phyloP scores from a whole-genome alignment of 2,888 invertebrate genomes.

The Epistrophe eligans region DNA sequence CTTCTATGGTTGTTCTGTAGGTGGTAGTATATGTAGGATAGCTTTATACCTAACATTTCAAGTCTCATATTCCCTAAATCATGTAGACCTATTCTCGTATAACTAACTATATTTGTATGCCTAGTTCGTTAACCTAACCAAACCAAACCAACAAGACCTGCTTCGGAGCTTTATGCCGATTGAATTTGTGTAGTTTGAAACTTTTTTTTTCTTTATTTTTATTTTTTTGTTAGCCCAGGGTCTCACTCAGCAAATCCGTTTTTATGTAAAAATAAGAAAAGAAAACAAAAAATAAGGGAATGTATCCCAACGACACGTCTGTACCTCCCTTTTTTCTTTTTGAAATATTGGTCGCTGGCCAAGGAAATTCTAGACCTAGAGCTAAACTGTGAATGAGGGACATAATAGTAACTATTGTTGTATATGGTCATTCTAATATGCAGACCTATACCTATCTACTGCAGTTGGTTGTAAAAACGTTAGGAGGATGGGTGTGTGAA shows the following conservation, averaged over 20 bases:
- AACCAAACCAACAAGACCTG: constrained; percentile 19
- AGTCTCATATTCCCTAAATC: constrained; percentile 20
- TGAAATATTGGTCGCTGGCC: constrained; percentile 32
- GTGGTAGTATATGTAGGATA: background rate
- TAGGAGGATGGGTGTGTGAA: background rate
- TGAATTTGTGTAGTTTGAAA: constrained; percentile 61
- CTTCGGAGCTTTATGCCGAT: constrained; percentile 28
- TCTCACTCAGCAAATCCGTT: constrained; percentile 4
- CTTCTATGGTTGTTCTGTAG: constrained; percentile 7
- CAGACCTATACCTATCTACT: constrained; percentile 33
- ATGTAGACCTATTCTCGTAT: constrained; percentile 13
- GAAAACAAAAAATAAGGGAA: background rate
- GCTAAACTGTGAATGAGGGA: constrained; percentile 19
- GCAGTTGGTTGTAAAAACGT: constrained; percentile 58
- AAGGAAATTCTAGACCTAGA: constrained; percentile 13
- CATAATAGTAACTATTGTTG: background rate
- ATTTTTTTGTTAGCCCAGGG: constrained; percentile 4
- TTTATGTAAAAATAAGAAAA: constrained; percentile 2
- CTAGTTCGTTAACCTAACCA: constrained; percentile 64
- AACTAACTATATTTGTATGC: constrained; percentile 6
- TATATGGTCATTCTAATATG: constrained; percentile 38
- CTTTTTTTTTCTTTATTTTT: constrained; percentile 7
- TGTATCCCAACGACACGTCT: constrained; percentile 25
- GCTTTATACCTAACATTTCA: background rate
- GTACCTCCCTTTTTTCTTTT: constrained; percentile 15